These are phyloP conservation scores for Hypocryptadius cinnamomeus DNA, from an alignment of 2,113 vertebrate species.

Conservation along the genomic window DNA sequence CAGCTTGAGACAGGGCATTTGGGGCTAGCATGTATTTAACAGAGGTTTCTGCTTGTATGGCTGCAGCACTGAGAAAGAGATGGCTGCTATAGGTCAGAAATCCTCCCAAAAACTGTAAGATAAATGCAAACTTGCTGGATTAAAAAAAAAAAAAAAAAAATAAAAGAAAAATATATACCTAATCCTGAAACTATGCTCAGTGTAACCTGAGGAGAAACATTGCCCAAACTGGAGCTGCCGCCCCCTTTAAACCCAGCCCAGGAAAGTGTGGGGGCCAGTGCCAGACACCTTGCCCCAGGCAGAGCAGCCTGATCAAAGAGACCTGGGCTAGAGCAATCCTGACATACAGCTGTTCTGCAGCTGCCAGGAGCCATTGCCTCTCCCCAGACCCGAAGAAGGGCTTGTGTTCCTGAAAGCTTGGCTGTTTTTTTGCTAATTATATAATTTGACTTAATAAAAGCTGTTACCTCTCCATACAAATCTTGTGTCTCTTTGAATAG, in stretches of 20 bases:
- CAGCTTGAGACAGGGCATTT: not conserved
- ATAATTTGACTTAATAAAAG: slow-evolving; percentile 42
- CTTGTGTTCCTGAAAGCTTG: not conserved
- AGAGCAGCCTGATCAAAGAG: not conserved
- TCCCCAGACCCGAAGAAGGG: not conserved
- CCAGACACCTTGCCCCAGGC: not conserved
- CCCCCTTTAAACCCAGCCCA: not conserved
- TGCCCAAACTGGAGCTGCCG: not conserved
- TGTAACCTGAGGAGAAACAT: not conserved
- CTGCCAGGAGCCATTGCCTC: not conserved
- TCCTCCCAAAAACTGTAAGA: not conserved
- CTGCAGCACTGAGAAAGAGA: not conserved
- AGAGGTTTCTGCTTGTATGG: not conserved
- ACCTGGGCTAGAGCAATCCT: not conserved
- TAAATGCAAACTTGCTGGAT: not conserved
- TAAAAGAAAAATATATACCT: not conserved
- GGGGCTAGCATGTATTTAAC: not conserved
- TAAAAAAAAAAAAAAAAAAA: not conserved
- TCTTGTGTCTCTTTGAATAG: not conserved
- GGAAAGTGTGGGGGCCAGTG: not conserved
- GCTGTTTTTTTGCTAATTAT: slow-evolving; percentile 24
- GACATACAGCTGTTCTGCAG: not conserved
- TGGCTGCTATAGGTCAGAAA: not conserved
- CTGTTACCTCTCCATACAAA: slow-evolving; percentile 38
- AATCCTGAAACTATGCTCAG: not conserved